Percentiles rank a stretch among this genome's conserved stretches.
Evolutionary conservation across 1,140 invertebrate species (phyloP).

Genomic region (Macrosteles quadrilineatus): DNA sequence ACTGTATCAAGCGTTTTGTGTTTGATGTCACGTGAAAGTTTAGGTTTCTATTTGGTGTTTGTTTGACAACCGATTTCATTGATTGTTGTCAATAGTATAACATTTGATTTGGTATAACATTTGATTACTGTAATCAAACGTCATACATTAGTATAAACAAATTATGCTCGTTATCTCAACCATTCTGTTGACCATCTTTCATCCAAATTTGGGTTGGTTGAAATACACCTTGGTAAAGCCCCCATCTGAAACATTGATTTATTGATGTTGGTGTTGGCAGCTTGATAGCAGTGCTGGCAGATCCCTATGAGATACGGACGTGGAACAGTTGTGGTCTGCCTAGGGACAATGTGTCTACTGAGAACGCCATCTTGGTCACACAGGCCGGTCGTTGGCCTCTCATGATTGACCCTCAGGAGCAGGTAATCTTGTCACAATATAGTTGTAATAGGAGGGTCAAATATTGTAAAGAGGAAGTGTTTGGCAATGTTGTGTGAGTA

Average conservation of each 20-base stretch:
- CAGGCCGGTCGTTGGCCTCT: conserved; percentile 78
- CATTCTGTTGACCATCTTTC: too few relatives aligned
- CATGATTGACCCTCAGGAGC: conserved; percentile 90
- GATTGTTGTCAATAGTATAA: background rate
- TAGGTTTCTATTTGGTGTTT: background rate
- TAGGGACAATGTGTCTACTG: conserved; percentile 78
- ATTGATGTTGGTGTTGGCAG: too few relatives aligned
- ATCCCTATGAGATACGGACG: conserved; percentile 77
- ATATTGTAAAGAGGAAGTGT: too few relatives aligned
- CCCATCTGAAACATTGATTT: too few relatives aligned
- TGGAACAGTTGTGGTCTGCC: conserved; percentile 85
- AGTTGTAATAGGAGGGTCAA: conserved; percentile 83
- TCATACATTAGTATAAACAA: too few relatives aligned
- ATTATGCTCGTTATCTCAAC: too few relatives aligned
- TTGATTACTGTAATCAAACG: too few relatives aligned
- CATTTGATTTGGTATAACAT: background rate
- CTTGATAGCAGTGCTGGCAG: conserved; percentile 73
- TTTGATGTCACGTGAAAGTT: too few relatives aligned
- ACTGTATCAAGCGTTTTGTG: conserved; percentile 38
- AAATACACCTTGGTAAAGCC: too few relatives aligned
- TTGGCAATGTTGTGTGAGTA: too few relatives aligned
- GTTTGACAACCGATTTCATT: background rate
- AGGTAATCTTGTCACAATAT: too few relatives aligned
- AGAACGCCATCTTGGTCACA: conserved; percentile 86
- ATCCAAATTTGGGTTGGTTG: too few relatives aligned